Evolutionary conservation across 2,113 vertebrate species (phyloP).

Genomic region (cattle (Bos taurus)): DNA sequence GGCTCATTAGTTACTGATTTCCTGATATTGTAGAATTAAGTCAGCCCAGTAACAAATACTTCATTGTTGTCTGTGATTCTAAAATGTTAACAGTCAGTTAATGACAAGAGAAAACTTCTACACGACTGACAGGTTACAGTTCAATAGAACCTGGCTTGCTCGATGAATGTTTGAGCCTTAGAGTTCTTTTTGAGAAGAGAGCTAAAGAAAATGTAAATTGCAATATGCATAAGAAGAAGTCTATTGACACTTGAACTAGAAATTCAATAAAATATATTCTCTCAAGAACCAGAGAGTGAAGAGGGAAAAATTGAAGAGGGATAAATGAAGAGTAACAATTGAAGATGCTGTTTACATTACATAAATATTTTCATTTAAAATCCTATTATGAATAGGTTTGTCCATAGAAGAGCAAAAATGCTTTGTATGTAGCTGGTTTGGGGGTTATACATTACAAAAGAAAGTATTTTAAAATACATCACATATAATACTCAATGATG

Average conservation of each 20-base stretch:
- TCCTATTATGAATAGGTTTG: background rate
- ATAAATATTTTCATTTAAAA: background rate
- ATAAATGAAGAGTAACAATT: background rate
- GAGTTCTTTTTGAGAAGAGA: background rate
- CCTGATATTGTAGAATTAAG: slow-evolving; percentile 69
- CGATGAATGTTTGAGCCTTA: background rate
- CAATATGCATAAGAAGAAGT: background rate
- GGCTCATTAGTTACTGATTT: slow-evolving; percentile 66
- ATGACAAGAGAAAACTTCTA: slow-evolving; percentile 48
- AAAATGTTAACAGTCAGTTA: slow-evolving; percentile 61
- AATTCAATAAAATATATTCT: background rate
- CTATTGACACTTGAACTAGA: background rate
- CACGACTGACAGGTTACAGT: background rate
- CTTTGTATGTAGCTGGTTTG: background rate
- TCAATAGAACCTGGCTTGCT: background rate
- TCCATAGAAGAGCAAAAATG: background rate
- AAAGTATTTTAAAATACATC: background rate
- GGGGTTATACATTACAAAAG: background rate
- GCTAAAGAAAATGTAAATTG: background rate
- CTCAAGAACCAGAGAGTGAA: background rate
- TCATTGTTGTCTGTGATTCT: slow-evolving; percentile 48
- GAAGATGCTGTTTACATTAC: background rate
- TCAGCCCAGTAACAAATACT: slow-evolving; percentile 72
- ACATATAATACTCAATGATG: background rate
- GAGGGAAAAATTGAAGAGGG: background rate